A percentile compares a stretch with the other conserved stretches of the same genome.
Conservation (phyloP, 1,140 invertebrate genomes). For the Parapsyche elsis region DNA sequence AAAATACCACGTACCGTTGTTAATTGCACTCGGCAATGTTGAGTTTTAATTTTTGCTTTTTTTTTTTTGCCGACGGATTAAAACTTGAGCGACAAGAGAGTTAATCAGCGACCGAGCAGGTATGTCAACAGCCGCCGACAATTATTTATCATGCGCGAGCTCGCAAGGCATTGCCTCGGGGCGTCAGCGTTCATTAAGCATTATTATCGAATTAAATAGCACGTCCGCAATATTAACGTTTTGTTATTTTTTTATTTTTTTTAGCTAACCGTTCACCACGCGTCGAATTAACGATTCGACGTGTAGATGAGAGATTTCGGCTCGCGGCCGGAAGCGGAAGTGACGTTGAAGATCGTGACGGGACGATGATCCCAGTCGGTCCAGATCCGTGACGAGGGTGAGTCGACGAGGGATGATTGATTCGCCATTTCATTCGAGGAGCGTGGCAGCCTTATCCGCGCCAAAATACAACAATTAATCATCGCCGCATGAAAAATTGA, state of each 20-base stretch:
- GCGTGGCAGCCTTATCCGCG: neutral
- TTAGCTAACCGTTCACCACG: neutral
- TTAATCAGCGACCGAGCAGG: constrained; percentile 37
- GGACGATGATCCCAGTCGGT: constrained; percentile 16
- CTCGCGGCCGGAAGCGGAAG: neutral
- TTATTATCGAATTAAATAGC: constrained; percentile 5
- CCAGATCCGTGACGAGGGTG: constrained; percentile 1
- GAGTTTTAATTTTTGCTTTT: neutral
- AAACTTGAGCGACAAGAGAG: constrained; percentile 14
- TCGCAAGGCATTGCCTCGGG: neutral
- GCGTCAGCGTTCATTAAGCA: constrained; percentile 2
- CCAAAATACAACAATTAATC: constrained; percentile 37
- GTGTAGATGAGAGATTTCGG: neutral
- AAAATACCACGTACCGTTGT: neutral
- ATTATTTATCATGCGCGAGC: neutral
- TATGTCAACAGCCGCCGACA: constrained; percentile 26
- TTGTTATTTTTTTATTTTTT: neutral
- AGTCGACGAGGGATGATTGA: constrained; percentile 20
- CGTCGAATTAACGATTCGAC: neutral
- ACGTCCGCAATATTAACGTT: neutral
- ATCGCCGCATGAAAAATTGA: constrained; percentile 40
- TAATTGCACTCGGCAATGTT: neutral
- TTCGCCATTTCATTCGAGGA: constrained; percentile 18
- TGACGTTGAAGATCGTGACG: constrained; percentile 16
- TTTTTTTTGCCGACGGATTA: neutral